A percentile compares a stretch with the other conserved stretches of the same genome.
These are phyloP conservation scores for Smithornis capensis DNA, from an alignment of 2,113 vertebrate species.

Conservation along the genomic window DNA sequence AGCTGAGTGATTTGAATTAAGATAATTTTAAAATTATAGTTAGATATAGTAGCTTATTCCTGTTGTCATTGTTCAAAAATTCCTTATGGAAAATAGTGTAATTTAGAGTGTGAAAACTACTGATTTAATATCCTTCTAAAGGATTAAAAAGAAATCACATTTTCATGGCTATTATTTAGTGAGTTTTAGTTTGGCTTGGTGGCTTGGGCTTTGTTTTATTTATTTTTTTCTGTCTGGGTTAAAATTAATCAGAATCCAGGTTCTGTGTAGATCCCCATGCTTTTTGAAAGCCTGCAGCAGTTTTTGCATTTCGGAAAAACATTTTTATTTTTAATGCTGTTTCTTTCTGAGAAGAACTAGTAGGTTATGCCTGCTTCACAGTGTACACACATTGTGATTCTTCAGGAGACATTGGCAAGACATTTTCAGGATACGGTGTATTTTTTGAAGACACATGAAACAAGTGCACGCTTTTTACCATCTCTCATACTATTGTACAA, in stretches of 20 bases:
- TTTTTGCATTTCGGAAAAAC: background rate
- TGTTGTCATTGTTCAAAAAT: background rate
- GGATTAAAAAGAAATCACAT: background rate
- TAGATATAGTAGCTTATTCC: background rate
- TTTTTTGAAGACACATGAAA: background rate
- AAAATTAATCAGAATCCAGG: background rate
- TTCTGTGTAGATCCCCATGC: background rate
- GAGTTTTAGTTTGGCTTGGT: background rate
- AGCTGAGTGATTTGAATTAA: background rate
- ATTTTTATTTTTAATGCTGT: background rate
- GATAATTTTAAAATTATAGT: background rate
- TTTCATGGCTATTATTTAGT: background rate
- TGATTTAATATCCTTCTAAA: background rate
- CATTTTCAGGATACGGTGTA: background rate
- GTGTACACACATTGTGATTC: background rate
- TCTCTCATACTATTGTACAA: background rate
- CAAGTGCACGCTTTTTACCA: background rate
- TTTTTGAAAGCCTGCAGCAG: background rate
- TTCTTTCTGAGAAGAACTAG: background rate
- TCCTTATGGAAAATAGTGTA: background rate
- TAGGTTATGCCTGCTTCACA: background rate
- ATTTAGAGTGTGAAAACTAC: background rate
- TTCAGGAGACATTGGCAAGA: background rate
- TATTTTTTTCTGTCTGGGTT: background rate
- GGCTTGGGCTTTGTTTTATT: background rate